Evolutionary conservation across 2,888 invertebrate genomes (phyloP), one percentile per base, ranked within the genome.

Genomic region (Ornithoptera alexandrae): DNA sequence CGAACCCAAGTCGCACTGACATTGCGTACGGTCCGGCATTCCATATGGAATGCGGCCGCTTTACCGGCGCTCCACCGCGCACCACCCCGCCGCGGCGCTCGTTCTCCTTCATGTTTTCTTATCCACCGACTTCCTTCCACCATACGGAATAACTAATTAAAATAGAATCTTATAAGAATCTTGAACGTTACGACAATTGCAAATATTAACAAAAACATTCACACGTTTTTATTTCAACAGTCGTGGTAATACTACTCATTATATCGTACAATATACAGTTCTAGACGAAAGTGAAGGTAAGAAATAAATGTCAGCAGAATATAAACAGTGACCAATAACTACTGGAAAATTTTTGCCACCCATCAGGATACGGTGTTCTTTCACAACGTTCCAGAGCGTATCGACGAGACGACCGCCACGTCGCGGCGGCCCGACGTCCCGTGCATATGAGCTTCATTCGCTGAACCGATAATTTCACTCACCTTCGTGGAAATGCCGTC

Each of bases 31-130:
- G 87, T 90, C 91, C 88, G 89, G 89, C 88, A 92, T 89, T 87
- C 87, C 90, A 85, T 86, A 87, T 86, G 92, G 92, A 92, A 92
- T 92, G 92, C 90, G 91, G 92, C 89, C 92, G 91, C 81, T 77
- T 82, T 84, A 83, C 90, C 88, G 85, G 84, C 30, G 30, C 30
- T 46, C 46, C 12, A 46, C 87, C 77, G 80, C 81, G 78, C 79
- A 76, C 78, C 78, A 74, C 78, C 80, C 80, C 79, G 77, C 79
- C 76, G 76, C 79, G 75, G 77, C 78, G 78, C 79, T 82, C 87
- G 81, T 87, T 87, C 85, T 82, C 88, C 86, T 86, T 86, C 87
- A 84, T 88, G 83, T 89, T 88, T 91, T 89, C 89, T 88, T 87
- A 84, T 85, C 82, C 87, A 86, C 79, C 87, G 84, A 84, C 79